Evolutionary conservation across 2,113 vertebrate species (phyloP), one percentile per base, ranked within the genome.

Genomic region (Chamaetylas fuelleborni): DNA sequence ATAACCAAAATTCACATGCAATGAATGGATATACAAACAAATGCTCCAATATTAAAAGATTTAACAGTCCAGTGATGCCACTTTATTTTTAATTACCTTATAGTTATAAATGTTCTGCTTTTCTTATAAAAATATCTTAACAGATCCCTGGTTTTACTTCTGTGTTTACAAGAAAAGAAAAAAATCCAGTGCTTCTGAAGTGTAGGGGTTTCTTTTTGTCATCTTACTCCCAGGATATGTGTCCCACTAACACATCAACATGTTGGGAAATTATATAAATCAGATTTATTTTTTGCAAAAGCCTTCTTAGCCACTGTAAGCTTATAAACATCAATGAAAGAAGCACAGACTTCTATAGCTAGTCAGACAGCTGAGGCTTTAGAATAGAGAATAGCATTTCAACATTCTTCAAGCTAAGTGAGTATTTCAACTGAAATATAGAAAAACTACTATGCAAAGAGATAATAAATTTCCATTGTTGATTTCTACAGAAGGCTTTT

Each of bases 361-460:
- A 85, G n/a, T 79, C 42, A 88, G 79, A 86, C 11, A 91, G 45
- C 11, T 88, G 34, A 88, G 58, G 51, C 83, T 90, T 91, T 92
- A 90, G 24, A 81, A 86, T 53, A 81, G 94, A 62, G 64, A 84
- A 19, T 10, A 76, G 9, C 58, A 83, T 53, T 72, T 72, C 48
- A 86, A 26, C 19, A 64, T 69, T 67, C 45, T 91, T 64, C 53
- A 36, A 76, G 9, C 4, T 66, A 84, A 84, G 70, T 12, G 9
- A 88, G 60, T 76, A 47, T 53, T 92, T 81, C 1, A 74, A 42
- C 34, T 93, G 61, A 81, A 95, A 91, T 73, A 71, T 4, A 94
- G n/a, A 93, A 74, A 62, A 92, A 43, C 60, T 93, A 66, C 18
- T 83, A 54, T 24, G 25, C 76, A 73, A 97, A 94, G 80, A 82